Conservation (phyloP, 2,113 vertebrate species). For the Sus scrofa region T2T-Sscrofa CM000814.6:45793501-45794000, state of each 20-base stretch:
- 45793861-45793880: no score
- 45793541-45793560: neutral
- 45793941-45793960: neutral
- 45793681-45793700: neutral
- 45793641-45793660: neutral
- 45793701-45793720: no score
- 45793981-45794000: rapidly evolving
- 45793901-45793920: neutral
- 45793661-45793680: neutral
- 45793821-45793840: neutral
- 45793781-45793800: neutral
- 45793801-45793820: neutral
- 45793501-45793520: neutral
- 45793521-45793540: neutral
- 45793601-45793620: neutral
- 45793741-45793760: neutral
- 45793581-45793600: neutral
- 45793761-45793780: neutral
- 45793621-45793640: neutral
- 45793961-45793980: neutral
- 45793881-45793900: neutral
- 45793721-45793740: neutral
- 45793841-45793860: neutral
- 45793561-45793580: neutral
- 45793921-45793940: neutral